Evolutionary conservation across 2,797 vertebrate species (phyloP).

Genomic region (Rhyacichthys aspro): DNA sequence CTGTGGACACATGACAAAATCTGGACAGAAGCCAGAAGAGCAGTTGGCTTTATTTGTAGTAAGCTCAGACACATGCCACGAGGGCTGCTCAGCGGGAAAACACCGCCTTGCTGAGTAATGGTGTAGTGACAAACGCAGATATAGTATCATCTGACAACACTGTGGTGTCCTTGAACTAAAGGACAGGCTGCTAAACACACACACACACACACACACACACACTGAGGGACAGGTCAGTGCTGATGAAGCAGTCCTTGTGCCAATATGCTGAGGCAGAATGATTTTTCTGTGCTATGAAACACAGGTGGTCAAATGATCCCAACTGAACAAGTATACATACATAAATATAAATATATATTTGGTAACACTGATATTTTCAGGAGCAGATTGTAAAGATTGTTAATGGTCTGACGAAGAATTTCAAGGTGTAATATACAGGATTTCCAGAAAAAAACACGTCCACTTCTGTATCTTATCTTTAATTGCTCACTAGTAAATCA

Average conservation of each 20-base stretch:
- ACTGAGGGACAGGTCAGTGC: conserved; percentile 19
- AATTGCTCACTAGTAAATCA: no score
- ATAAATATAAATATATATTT: no score
- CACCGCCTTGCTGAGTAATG: conserved; percentile 48
- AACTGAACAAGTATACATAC: no score
- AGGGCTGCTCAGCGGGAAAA: conserved; percentile 37
- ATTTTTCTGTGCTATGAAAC: conserved; percentile 4
- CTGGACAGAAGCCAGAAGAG: conserved; percentile 30
- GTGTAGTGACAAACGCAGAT: conserved; percentile 17
- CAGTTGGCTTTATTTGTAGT: conserved; percentile 22
- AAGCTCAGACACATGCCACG: conserved; percentile 14
- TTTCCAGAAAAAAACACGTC: no score
- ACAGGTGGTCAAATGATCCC: no score
- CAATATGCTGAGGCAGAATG: conserved; percentile 15
- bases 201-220: conserved; percentile 2
- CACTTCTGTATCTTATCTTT: no score
- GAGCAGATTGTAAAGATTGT: no score
- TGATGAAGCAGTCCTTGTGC: conserved; percentile 44
- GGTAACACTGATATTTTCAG: no score
- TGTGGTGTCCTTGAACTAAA: conserved; percentile 52
- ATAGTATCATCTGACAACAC: conserved; percentile 34
- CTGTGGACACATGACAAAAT: conserved; percentile 25
- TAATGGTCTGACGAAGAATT: no score
- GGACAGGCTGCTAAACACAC: conserved; percentile 12
- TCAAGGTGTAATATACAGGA: no score